Base-by-base conservation (phyloP, 2,113 vertebrate genomes). In the Melanocharis versteri region DNA sequence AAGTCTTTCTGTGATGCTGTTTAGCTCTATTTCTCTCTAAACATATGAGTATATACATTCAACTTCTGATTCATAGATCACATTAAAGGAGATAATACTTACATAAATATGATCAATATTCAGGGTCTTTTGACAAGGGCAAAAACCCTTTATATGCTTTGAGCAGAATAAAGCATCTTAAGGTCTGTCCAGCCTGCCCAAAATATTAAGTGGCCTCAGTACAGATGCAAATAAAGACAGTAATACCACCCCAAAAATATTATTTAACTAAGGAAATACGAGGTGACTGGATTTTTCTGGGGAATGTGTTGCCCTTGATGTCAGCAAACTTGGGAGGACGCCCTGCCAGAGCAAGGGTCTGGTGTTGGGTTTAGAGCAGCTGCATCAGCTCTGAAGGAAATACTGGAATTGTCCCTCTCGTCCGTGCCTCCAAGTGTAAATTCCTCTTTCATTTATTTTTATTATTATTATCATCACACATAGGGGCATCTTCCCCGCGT, bases 401-500 rank as follows among this genome's bases (percentile, higher is more conserved):
- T 10, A 5, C 10, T 70, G 82, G 58, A 80, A 70, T 15, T 3
- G 1, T 48, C 48, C 50, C 22, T 69, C 16, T 58, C 9, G 4
- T 42, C 88, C 2, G 3, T 60, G 28, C 53, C 44, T 71, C 26
- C 15, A 60, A 84, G 57, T 2, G 1, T 15, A 84, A 91, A 57
- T 39, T 68, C 68, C 33, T 57, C 9, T 58, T 24, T 81, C 58
- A n/a, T 39, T 30, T 16, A 40, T n/a, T n/a, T n/a, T 28, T 15
- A 17, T 73, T 30, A 4, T 56, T 37, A 3, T 64, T 42, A 13
- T 62, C 19, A 11, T 75, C 58, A 31, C 27, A 19, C 47, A n/a
- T 4, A 68, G 54, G 79, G 87, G 68, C 94, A 95, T 96, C 94
- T 94, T 68, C 91, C 92, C 90, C 51, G 37, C 76, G 83, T 90